These are phyloP conservation scores for Bradysia coprophila DNA, from an alignment of 1,140 invertebrate species.

Conservation along the genomic window DNA sequence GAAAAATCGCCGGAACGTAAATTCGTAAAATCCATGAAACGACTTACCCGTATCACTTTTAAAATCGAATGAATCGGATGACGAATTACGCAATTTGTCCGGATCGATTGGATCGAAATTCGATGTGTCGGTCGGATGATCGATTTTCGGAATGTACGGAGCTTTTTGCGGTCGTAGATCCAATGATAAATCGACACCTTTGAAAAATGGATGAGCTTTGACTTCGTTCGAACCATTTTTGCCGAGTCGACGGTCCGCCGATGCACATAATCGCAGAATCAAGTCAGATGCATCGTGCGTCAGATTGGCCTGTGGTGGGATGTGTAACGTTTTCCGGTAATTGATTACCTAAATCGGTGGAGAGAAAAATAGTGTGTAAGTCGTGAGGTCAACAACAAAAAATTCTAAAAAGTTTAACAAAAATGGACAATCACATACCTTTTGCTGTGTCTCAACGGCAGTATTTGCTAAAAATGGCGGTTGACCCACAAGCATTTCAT, in stretches of 20 bases:
- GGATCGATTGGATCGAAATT: slow-evolving; percentile 92
- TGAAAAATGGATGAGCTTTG: slow-evolving; percentile 87
- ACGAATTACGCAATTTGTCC: slow-evolving; percentile 64
- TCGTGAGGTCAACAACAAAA: too few relatives aligned
- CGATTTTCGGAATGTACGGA: slow-evolving; percentile 84
- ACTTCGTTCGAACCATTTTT: slow-evolving; percentile 87
- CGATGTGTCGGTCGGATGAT: slow-evolving; percentile 90
- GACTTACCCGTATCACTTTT: slow-evolving; percentile 54
- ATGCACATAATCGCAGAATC: slow-evolving; percentile 79
- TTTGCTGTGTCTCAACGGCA: slow-evolving; percentile 90
- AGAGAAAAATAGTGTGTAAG: too few relatives aligned
- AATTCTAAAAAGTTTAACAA: slow-evolving; percentile 1
- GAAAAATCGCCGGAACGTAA: slow-evolving; percentile 97
- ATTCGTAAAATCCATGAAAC: slow-evolving; percentile 97
- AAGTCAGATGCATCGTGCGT: slow-evolving; percentile 77
- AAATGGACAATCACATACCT: slow-evolving; percentile 36
- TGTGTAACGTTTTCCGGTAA: slow-evolving; percentile 81
- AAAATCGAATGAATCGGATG: slow-evolving; percentile 44
- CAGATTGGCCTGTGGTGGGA: slow-evolving; percentile 73
- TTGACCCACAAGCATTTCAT: slow-evolving; percentile 97
- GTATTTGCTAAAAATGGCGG: slow-evolving; percentile 90
- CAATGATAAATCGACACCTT: slow-evolving; percentile 73
- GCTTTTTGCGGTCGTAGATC: slow-evolving; percentile 74
- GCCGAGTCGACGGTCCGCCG: slow-evolving; percentile 72
- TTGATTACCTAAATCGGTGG: slow-evolving; percentile 77